A percentile compares a stretch with the other conserved stretches of the same genome.
Conservation (phyloP, 2,113 vertebrate genomes). For the Sorex araneus region DNA sequence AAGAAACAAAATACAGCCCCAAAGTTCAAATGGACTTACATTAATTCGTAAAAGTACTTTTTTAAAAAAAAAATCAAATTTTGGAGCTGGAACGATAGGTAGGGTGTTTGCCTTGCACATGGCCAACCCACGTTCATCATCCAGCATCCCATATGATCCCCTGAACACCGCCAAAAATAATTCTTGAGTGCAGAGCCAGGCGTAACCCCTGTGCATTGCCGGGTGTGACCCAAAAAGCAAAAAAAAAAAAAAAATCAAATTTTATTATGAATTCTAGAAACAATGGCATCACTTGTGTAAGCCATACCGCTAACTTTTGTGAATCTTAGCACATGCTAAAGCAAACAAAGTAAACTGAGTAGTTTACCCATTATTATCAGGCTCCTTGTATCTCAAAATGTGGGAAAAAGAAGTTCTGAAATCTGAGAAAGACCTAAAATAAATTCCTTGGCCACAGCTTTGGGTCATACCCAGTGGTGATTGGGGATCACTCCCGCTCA, state of each 20-base stretch:
- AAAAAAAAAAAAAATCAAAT: too few species aligned
- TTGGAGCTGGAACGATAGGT: too few species aligned
- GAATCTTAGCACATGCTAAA: slow-evolving; percentile 3
- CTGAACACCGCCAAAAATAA: too few species aligned
- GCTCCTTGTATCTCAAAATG: background rate
- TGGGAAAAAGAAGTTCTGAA: background rate
- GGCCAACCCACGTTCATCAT: too few species aligned
- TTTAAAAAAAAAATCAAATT: too few species aligned
- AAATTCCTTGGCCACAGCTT: slow-evolving; percentile 20
- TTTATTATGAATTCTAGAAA: slow-evolving; percentile 14
- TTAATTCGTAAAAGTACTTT: slow-evolving; percentile 40
- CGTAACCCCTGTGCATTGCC: too few species aligned
- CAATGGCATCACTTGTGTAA: background rate
- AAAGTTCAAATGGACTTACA: slow-evolving; percentile 14
- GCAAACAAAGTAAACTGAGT: background rate
- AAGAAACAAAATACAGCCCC: background rate
- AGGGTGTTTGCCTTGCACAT: too few species aligned
- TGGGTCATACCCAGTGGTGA: too few species aligned
- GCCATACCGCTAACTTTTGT: background rate
- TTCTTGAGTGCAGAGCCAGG: too few species aligned
- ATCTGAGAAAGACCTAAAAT: slow-evolving; percentile 61
- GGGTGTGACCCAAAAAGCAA: too few species aligned
- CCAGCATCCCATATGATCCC: too few species aligned
- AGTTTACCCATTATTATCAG: background rate
- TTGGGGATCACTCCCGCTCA: too few species aligned